Evolutionary conservation across 1,140 invertebrate species (phyloP).

Genomic region (Anastatus disparis): DNA sequence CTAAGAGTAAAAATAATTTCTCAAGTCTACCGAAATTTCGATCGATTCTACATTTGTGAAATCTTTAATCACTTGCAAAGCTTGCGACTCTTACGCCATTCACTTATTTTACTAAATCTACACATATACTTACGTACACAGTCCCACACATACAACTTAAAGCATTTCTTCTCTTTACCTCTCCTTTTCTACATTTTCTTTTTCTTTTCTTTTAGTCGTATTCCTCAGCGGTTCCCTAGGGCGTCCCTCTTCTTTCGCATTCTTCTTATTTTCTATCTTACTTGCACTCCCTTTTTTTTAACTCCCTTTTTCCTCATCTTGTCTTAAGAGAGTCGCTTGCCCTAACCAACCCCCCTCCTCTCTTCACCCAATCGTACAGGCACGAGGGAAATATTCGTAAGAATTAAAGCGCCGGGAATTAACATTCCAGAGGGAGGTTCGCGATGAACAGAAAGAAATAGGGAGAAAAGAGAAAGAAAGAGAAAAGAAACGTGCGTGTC

Average conservation of each 20-base stretch:
- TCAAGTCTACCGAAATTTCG: not conserved
- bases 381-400: slow-evolving; percentile 66
- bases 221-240: slow-evolving; percentile 1
- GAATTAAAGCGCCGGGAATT: slow-evolving; percentile 67
- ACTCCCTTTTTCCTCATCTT: slow-evolving; percentile 30
- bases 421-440: slow-evolving; percentile 62
- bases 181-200: not conserved
- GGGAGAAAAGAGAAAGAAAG: slow-evolving; percentile 28
- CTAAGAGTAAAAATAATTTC: not conserved
- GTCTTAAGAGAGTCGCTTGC: slow-evolving; percentile 35
- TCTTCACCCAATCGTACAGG: slow-evolving; percentile 34
- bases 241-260: slow-evolving; percentile 33
- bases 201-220: not conserved
- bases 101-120: slow-evolving; percentile 38
- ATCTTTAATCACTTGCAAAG: slow-evolving; percentile 22
- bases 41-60: slow-evolving; percentile 12
- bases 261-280: slow-evolving; percentile 32
- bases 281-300: not conserved
- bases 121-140: no score
- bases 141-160: no score
- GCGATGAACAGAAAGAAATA: slow-evolving; percentile 36
- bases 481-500: slow-evolving; percentile 55
- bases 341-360: slow-evolving; percentile 26
- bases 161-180: slow-evolving; percentile 30
- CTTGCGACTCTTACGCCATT: slow-evolving; percentile 40